Base-by-base conservation (phyloP, 2,888 invertebrate genomes). In the Papilio gigon region DNA sequence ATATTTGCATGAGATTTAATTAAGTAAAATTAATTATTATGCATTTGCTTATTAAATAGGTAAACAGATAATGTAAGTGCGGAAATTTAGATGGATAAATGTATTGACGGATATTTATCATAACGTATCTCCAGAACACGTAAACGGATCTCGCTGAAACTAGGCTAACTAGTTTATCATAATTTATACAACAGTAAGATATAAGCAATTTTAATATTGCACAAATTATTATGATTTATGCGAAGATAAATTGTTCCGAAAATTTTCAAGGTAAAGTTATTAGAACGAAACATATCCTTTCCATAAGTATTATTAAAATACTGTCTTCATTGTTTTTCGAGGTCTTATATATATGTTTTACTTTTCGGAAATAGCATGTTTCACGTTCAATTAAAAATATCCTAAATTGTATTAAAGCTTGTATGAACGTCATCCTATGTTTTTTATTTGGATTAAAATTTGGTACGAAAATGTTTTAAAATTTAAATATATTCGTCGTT, bases 241-340 rank as follows among this genome's bases (percentile, higher is more conserved):
- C 42, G 6, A 27, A 61, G 63, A 64, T 64, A 58, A 68, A 63
- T n/a, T 58, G 44, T 62, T 56, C 62, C 14, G 22, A 25, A 62
- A 63, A 60, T 25, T 53, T 58, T 59, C 59, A 68, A 68, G 64
- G 64, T 33, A 50, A 59, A 60, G 11, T 65, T 53, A 68, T 65
- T 50, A 60, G 68, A 68, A 59, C 68, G 64, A 47, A 64, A 64
- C 56, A 5, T 47, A 47, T 47, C 25, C n/a, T 63, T 42, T 58
- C 33, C 56, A 27, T 37, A 8, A 60, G 40, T n/a, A n/a, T n/a
- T n/a, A n/a, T n/a, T n/a, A n/a, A n/a, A n/a, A n/a, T n/a, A n/a
- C n/a, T n/a, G 9, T 37, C 4, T 6, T 14, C 20, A 20, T 56
- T 8, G 27, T 56, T 56, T 27, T 30, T 14, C 30, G 53, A 56